A percentile compares a stretch with the other conserved stretches of the same genome.
phyloP scores from a whole-genome alignment of 2,113 vertebrate species.

The Channa maculata region DNA sequence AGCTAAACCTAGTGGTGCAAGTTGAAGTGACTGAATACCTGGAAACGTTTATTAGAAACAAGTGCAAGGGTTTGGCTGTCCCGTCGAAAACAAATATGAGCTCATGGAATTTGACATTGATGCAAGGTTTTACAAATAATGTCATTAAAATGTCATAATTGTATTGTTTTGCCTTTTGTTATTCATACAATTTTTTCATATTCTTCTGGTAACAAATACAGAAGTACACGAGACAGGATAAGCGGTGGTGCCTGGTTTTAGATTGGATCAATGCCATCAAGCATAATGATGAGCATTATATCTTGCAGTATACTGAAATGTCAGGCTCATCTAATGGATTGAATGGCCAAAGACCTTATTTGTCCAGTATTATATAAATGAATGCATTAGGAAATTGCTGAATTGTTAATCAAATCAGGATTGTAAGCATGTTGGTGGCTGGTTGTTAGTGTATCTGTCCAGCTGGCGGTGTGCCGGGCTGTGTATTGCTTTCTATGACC shows the following conservation, averaged over 20 bases:
- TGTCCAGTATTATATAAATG: conserved; percentile 27
- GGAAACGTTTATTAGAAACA: conserved; percentile 47
- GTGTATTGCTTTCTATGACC: neutral
- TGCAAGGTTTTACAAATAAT: conserved; percentile 89
- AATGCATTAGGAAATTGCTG: conserved; percentile 58
- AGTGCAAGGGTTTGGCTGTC: conserved; percentile 77
- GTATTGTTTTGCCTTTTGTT: conserved; percentile 47
- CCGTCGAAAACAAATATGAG: conserved; percentile 86
- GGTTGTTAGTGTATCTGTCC: conserved; percentile 4
- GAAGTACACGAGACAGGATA: neutral
- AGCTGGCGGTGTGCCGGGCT: conserved; percentile 1
- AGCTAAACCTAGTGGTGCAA: conserved; percentile 86
- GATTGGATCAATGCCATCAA: conserved; percentile 22
- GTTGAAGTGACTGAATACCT: conserved; percentile 84
- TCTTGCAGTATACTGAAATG: conserved; percentile 39
- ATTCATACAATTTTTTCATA: conserved; percentile 8
- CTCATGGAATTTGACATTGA: conserved; percentile 90
- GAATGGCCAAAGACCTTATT: conserved; percentile 39
- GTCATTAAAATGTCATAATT: conserved; percentile 79
- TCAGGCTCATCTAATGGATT: conserved; percentile 48
- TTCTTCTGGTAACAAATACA: conserved; percentile 1
- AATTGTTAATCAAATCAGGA: conserved; percentile 57
- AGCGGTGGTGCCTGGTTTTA: conserved; percentile 8
- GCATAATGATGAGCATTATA: conserved; percentile 20
- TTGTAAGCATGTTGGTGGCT: conserved; percentile 30